Evolutionary conservation across 2,113 vertebrate genomes (phyloP).

Genomic region (Felis chaus): DNA sequence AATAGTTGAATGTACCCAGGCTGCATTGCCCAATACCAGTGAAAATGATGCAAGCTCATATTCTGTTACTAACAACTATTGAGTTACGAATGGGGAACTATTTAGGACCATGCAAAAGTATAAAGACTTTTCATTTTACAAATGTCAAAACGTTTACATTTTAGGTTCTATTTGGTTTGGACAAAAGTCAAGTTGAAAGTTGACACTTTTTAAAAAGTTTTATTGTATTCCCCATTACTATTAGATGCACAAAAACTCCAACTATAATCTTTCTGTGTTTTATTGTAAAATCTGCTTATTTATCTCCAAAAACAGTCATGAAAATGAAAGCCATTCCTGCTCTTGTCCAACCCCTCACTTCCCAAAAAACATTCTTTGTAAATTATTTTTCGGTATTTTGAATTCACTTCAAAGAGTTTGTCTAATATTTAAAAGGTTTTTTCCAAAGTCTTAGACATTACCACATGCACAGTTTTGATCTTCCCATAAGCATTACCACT

Average conservation of each 20-base stretch:
- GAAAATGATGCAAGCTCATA: slow-evolving; percentile 35
- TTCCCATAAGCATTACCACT: slow-evolving; percentile 47
- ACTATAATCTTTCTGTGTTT: slow-evolving; percentile 48
- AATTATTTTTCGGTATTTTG: slow-evolving; percentile 69
- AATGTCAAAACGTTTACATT: slow-evolving; percentile 32
- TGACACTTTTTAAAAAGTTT: not conserved
- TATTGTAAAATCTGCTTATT: slow-evolving; percentile 47
- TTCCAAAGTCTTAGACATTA: slow-evolving; percentile 62
- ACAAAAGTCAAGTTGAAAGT: slow-evolving; percentile 30
- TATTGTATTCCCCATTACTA: slow-evolving; percentile 1
- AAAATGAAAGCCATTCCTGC: slow-evolving; percentile 56
- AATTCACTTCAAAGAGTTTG: slow-evolving; percentile 69
- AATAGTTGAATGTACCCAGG: not conserved
- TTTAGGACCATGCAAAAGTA: not conserved
- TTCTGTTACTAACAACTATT: not conserved
- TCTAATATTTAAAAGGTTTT: slow-evolving; percentile 68
- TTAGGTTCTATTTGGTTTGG: slow-evolving; percentile 53
- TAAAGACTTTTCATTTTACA: slow-evolving; percentile 41
- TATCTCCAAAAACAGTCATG: slow-evolving; percentile 48
- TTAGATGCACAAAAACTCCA: slow-evolving; percentile 45
- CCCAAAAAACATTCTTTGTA: slow-evolving; percentile 62
- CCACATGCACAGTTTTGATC: slow-evolving; percentile 49
- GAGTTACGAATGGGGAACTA: slow-evolving; percentile 12
- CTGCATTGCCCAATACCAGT: not conserved
- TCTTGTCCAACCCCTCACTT: slow-evolving; percentile 25